Evolutionary conservation across 92 coral and sea anemone genomes (phyloP).

Genomic region (Bergia sp.): DNA sequence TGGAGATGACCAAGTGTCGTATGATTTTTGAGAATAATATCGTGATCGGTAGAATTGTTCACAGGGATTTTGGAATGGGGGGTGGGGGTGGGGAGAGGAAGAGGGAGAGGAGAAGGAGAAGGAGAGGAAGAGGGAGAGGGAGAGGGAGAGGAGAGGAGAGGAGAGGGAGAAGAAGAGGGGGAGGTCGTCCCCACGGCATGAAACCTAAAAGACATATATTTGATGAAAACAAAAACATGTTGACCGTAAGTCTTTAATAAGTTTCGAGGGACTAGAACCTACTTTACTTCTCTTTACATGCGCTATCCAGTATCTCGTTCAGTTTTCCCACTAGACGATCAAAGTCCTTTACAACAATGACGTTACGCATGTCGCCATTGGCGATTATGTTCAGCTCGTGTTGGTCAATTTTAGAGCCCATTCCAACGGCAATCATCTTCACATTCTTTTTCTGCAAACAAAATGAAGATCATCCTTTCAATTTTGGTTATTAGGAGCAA

Average conservation of each 20-base stretch:
- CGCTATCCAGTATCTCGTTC: conserved; percentile 29
- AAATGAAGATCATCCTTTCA: background rate
- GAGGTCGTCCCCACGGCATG: no score
- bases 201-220: no score
- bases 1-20: conserved; percentile 47
- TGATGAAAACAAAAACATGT: no score
- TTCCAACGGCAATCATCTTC: conserved; percentile 23
- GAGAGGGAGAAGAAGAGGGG: no score
- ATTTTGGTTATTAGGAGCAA: no score
- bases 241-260: no score
- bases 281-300: background rate
- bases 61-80: conserved; percentile 24
- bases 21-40: conserved; percentile 38
- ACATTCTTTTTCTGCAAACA: conserved; percentile 32
- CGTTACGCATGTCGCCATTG: background rate
- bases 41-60: conserved; percentile 46
- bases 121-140: no score
- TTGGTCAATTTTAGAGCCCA: background rate
- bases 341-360: conserved; percentile 30
- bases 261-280: background rate
- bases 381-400: conserved; percentile 15
- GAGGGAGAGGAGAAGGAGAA: no score
- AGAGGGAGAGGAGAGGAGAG: no score
- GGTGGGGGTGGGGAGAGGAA: no score
- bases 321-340: conserved; percentile 6